These are phyloP conservation scores for Cavia aperea DNA, from an alignment of 2,113 vertebrate genomes.

Conservation along the genomic window DNA sequence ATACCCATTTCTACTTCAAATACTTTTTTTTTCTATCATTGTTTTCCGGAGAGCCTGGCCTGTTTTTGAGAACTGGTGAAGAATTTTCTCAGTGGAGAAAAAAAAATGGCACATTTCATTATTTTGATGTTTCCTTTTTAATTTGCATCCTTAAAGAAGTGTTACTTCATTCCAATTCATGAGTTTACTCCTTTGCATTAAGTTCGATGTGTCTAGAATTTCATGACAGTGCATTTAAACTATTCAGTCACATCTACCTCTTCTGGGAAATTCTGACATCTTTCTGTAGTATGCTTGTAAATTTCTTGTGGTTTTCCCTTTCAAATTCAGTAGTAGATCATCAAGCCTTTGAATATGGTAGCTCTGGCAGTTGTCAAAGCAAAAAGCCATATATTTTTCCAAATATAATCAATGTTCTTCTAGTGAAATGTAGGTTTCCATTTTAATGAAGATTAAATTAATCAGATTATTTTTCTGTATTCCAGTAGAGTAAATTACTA, in stretches of 20 bases:
- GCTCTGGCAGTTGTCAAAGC: conserved; percentile 65
- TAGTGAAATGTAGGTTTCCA: conserved; percentile 27
- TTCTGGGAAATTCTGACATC: conserved; percentile 68
- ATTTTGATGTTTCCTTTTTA: conserved; percentile 67
- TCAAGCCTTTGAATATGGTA: conserved; percentile 54
- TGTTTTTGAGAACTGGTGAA: conserved; percentile 56
- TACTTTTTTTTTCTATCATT: conserved; percentile 29
- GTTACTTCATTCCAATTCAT: conserved; percentile 61
- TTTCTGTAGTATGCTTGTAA: conserved; percentile 60
- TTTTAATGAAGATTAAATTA: conserved; percentile 59
- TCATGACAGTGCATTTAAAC: conserved; percentile 64
- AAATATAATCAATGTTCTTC: conserved; percentile 49
- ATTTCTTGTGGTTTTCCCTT: conserved; percentile 57
- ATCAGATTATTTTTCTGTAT: conserved; percentile 62
- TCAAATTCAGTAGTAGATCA: conserved; percentile 58
- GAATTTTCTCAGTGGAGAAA: conserved; percentile 59
- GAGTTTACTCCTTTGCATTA: conserved; percentile 63
- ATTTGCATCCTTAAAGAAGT: conserved; percentile 66
- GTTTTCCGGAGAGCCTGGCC: conserved; percentile 44
- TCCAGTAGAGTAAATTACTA: conserved; percentile 53
- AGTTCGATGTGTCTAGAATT: conserved; percentile 59
- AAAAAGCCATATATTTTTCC: conserved; percentile 53
- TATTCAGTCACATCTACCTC: conserved; percentile 62
- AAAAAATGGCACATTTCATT: conserved; percentile 60
- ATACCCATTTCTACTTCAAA: conserved; percentile 55